Evolutionary conservation across 2,113 vertebrate species (phyloP).

Genomic region (Hyperopisus bebe): DNA sequence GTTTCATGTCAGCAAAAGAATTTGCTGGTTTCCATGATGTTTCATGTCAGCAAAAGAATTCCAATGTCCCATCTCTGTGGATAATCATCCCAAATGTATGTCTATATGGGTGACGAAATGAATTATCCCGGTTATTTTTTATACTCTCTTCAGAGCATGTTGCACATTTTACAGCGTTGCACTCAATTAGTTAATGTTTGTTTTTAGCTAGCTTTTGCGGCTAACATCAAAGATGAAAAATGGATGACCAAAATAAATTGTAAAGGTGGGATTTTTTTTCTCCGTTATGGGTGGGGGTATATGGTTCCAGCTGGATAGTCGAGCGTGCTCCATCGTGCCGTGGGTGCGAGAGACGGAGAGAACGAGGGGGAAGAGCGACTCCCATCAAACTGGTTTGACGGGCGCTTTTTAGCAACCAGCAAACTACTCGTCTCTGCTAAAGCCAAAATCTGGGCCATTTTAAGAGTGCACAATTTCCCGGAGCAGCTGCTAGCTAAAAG

Average conservation of each 20-base stretch:
- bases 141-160: background rate
- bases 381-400: constrained; percentile 44
- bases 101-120: background rate
- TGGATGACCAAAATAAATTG: constrained; percentile 16
- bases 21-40: background rate
- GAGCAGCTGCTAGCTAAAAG: constrained; percentile 62
- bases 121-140: background rate
- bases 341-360: constrained; percentile 41
- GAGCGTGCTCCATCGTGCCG: constrained; percentile 57
- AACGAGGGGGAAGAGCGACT: constrained; percentile 29
- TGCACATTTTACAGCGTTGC: constrained; percentile 31
- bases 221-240: constrained; percentile 77
- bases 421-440: constrained; percentile 49
- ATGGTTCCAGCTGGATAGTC: constrained; percentile 36
- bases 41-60: background rate
- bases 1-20: background rate
- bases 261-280: constrained; percentile 33
- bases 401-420: constrained; percentile 46
- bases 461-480: constrained; percentile 46
- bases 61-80: background rate
- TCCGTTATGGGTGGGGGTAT: constrained; percentile 25
- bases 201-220: constrained; percentile 73
- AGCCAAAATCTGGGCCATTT: constrained; percentile 57
- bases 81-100: background rate
- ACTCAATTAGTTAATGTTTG: constrained; percentile 61